These are phyloP conservation scores for Galleria mellonella DNA, from an alignment of 1,140 invertebrate genomes.

Conservation along the genomic window DNA sequence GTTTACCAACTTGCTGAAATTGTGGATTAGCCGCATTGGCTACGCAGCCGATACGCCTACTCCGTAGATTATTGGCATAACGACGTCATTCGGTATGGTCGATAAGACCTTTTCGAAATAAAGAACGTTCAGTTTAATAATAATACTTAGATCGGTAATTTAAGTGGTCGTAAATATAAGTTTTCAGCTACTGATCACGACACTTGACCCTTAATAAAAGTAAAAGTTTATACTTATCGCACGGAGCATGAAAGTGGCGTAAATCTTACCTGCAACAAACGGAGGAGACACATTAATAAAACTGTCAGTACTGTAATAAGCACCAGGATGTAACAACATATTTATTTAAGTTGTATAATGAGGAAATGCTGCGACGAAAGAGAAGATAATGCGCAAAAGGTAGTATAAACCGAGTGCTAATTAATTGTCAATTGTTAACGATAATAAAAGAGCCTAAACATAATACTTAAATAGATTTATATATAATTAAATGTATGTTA, in stretches of 20 bases:
- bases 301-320: constrained; percentile 18
- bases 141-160: no score
- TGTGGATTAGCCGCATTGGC: constrained; percentile 41
- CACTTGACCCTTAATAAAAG: constrained; percentile 17
- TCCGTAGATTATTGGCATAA: constrained; percentile 12
- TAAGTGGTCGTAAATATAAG: no score
- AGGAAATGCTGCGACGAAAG: constrained; percentile 7
- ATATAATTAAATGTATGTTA: no score
- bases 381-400: neutral
- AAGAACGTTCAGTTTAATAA: no score
- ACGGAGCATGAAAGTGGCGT: constrained; percentile 18
- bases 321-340: constrained; percentile 15
- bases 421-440: no score
- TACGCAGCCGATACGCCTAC: constrained; percentile 20
- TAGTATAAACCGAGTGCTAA: no score
- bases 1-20: constrained; percentile 47
- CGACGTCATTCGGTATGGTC: neutral
- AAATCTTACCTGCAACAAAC: constrained; percentile 37
- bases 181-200: neutral
- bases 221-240: constrained; percentile 26
- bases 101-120: no score
- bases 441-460: no score
- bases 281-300: constrained; percentile 29
- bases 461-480: no score
- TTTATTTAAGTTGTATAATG: constrained; percentile 22